These are phyloP conservation scores for Stichopus horrens DNA, from an alignment of 53 echinoderm and acorn worm genomes.

Conservation along the genomic window DNA sequence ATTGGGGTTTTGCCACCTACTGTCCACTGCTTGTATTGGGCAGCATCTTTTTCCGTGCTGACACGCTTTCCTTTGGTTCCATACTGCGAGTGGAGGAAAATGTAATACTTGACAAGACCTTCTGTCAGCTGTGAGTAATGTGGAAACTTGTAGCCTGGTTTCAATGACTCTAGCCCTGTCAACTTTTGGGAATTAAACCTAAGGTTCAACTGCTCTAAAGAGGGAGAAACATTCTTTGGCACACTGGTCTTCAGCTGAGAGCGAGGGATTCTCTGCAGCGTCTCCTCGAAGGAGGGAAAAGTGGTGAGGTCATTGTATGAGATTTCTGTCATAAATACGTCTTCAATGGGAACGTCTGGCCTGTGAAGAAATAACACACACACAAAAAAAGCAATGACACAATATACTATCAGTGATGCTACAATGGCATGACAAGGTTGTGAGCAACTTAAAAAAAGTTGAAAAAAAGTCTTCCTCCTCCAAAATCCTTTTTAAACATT, in stretches of 20 bases:
- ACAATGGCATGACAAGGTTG: too few species aligned
- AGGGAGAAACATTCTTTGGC: background rate
- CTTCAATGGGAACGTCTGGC: background rate
- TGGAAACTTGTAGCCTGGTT: conserved; percentile 46
- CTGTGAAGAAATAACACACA: background rate
- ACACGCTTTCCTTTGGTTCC: conserved; percentile 55
- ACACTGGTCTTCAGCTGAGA: background rate
- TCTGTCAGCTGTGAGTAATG: conserved; percentile 57
- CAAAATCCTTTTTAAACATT: too few species aligned
- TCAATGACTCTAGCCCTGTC: conserved; percentile 23
- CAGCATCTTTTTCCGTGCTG: conserved; percentile 39
- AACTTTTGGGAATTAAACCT: background rate
- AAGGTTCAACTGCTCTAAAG: background rate
- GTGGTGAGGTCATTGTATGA: background rate
- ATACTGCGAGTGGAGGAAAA: conserved; percentile 47
- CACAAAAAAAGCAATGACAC: too few species aligned
- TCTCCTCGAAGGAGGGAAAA: background rate
- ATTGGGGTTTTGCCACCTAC: conserved; percentile 22
- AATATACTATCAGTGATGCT: too few species aligned
- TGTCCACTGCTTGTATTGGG: conserved; percentile 57
- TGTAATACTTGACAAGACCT: conserved; percentile 48
- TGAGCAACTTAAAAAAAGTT: too few species aligned
- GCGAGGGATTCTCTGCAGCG: background rate
- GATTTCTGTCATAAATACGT: conserved; percentile 13
- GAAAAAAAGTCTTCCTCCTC: too few species aligned